Evolutionary conservation across 1,140 invertebrate genomes (phyloP).

Genomic region (Drosophila funebris): DNA sequence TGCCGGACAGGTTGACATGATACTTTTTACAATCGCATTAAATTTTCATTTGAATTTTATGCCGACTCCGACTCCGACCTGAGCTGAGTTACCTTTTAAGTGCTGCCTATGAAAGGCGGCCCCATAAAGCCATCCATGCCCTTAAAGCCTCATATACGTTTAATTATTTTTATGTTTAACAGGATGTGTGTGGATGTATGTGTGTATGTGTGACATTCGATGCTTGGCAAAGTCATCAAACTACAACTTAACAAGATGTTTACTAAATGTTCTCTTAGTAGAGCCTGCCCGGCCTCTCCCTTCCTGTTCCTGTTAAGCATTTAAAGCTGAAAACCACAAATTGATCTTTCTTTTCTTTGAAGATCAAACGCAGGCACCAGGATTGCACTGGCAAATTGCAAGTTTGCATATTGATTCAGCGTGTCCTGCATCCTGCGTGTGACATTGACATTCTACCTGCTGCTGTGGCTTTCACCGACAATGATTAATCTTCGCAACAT

Average conservation of each 20-base stretch:
- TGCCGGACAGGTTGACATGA: slow-evolving; percentile 63
- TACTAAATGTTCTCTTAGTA: slow-evolving; percentile 1
- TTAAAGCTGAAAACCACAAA: too few relatives aligned
- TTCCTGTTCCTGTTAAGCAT: neutral
- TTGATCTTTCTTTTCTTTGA: too few relatives aligned
- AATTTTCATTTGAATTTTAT: slow-evolving; percentile 76
- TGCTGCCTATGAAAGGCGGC: slow-evolving; percentile 63
- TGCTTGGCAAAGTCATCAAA: slow-evolving; percentile 3
- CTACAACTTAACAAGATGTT: slow-evolving; percentile 16
- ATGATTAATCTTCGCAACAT: slow-evolving; percentile 66
- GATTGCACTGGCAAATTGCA: slow-evolving; percentile 1
- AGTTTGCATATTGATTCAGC: neutral
- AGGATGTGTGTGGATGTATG: slow-evolving; percentile 41
- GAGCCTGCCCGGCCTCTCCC: neutral
- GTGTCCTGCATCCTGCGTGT: slow-evolving; percentile 3
- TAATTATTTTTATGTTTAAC: slow-evolving; percentile 69
- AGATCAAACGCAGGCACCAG: too few relatives aligned
- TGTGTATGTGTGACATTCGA: slow-evolving; percentile 39
- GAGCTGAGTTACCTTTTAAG: slow-evolving; percentile 48
- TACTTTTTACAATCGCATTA: slow-evolving; percentile 79
- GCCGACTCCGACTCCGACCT: slow-evolving; percentile 31
- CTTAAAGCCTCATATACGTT: slow-evolving; percentile 56
- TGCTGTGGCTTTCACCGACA: slow-evolving; percentile 31
- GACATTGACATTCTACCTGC: slow-evolving; percentile 58
- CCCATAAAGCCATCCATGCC: slow-evolving; percentile 52